phyloP scores from a whole-genome alignment of 2,797 vertebrate genomes.

The Picus viridis region DNA sequence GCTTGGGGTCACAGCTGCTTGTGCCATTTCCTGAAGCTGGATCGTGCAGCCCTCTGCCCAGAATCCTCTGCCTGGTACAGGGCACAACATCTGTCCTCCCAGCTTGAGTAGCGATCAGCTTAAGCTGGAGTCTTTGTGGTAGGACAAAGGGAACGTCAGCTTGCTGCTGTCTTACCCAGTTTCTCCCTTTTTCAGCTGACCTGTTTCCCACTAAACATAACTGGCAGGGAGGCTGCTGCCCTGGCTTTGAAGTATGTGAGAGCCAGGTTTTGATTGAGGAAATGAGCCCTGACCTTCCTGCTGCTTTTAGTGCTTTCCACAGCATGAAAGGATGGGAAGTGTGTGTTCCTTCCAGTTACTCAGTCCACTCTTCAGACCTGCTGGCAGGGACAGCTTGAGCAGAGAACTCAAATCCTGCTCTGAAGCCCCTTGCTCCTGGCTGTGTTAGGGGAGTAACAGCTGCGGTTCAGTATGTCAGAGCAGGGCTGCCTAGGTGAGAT shows the following conservation, averaged over 20 bases:
- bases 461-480: rapidly evolving
- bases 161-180: not conserved
- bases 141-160: not conserved
- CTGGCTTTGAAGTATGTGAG: not conserved
- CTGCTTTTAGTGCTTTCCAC: not conserved
- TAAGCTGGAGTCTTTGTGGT: not conserved
- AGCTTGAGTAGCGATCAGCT: rapidly evolving
- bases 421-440: not conserved
- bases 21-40: not conserved
- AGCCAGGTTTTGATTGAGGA: not conserved
- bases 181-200: not conserved
- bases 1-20: rapidly evolving
- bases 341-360: not conserved
- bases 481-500: not conserved
- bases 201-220: rapidly evolving
- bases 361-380: not conserved
- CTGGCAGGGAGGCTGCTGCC: not conserved
- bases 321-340: not conserved
- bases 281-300: not conserved
- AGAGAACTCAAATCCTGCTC: not conserved
- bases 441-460: rapidly evolving
- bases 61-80: rapidly evolving
- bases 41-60: not conserved
- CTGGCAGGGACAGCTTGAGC: not conserved
- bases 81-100: not conserved